A percentile compares a stretch with the other conserved stretches of the same genome.
Evolutionary conservation across 2,797 vertebrate genomes (phyloP).

Genomic region (Typhlichthys subterraneus): DNA sequence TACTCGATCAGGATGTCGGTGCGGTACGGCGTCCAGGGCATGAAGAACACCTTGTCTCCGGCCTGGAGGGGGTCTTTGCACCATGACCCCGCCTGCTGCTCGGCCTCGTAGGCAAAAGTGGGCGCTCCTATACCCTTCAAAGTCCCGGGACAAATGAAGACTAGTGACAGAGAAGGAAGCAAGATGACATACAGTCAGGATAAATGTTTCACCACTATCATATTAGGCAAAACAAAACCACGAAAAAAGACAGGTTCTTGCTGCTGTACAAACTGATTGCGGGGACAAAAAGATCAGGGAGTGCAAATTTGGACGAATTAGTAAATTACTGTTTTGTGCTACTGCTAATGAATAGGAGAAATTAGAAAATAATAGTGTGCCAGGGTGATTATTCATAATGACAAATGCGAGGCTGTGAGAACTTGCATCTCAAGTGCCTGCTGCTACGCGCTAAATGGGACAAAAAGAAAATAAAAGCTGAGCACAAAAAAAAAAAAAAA

Average conservation of each 20-base stretch:
- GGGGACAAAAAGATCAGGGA: conserved; percentile 59
- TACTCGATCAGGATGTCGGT: conserved; percentile 96
- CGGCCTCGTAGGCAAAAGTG: conserved; percentile 93
- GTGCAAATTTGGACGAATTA: conserved; percentile 58
- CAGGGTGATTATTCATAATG: conserved; percentile 50
- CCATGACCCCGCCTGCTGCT: conserved; percentile 98
- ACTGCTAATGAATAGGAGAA: conserved; percentile 40
- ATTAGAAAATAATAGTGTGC: conserved; percentile 44
- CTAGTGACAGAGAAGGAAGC: conserved; percentile 85
- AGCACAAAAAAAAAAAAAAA: conserved; percentile 23
- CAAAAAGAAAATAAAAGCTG: conserved; percentile 57
- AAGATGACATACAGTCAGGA: conserved; percentile 40
- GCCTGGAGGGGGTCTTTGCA: conserved; percentile 98
- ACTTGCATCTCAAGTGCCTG: conserved; percentile 74
- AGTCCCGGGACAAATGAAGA: conserved; percentile 99
- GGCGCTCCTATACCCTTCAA: conserved; percentile 93
- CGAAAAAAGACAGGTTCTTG: conserved; percentile 29
- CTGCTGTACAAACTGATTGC: conserved; percentile 55
- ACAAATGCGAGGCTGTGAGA: conserved; percentile 51
- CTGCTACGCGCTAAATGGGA: conserved; percentile 71
- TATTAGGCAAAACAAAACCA: not conserved
- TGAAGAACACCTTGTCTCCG: conserved; percentile 98
- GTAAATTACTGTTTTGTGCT: conserved; percentile 54
- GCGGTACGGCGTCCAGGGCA: conserved; percentile 99
- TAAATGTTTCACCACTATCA: conserved; percentile 10